These are phyloP conservation scores for Austrofundulus limnaeus DNA, from an alignment of 2,113 vertebrate genomes.

Conservation along the genomic window DNA sequence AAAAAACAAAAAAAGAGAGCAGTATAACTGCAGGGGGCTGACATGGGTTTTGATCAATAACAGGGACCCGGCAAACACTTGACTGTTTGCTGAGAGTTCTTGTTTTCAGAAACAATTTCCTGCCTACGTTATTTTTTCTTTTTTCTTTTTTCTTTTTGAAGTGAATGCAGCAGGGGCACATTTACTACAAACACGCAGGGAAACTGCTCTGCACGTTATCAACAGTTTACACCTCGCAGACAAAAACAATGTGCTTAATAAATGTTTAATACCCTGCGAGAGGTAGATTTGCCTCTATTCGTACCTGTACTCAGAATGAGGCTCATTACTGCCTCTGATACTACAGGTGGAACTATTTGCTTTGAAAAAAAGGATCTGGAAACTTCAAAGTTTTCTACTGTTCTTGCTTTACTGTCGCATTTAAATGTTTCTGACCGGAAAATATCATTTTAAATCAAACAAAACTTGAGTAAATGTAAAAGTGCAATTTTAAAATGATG, in stretches of 20 bases:
- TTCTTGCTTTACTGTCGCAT: too few relatives aligned
- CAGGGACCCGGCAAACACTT: slow-evolving; percentile 15
- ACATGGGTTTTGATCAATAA: slow-evolving; percentile 32
- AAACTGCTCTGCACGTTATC: neutral
- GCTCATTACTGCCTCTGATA: neutral
- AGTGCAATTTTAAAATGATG: too few relatives aligned
- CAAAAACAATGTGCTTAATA: slow-evolving; percentile 10
- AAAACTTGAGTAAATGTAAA: too few relatives aligned
- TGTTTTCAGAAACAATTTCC: slow-evolving; percentile 39
- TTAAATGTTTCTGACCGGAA: too few relatives aligned
- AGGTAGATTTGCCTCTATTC: neutral
- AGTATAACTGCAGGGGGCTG: slow-evolving; percentile 14
- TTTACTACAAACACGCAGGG: slow-evolving; percentile 18
- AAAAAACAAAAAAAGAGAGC: neutral
- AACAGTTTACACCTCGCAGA: neutral
- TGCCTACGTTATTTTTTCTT: slow-evolving; percentile 1
- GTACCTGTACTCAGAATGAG: neutral
- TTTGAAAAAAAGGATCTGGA: too few relatives aligned
- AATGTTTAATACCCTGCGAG: slow-evolving; percentile 20
- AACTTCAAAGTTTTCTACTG: too few relatives aligned
- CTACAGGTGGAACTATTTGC: too few relatives aligned
- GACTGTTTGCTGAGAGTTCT: slow-evolving; percentile 15
- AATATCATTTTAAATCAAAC: too few relatives aligned
- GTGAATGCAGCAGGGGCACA: slow-evolving; percentile 11
- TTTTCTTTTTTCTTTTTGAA: slow-evolving; percentile 4